Evolutionary conservation across 2,113 vertebrate species (phyloP).

Genomic region (Sinocyclocheilus grahami): DNA sequence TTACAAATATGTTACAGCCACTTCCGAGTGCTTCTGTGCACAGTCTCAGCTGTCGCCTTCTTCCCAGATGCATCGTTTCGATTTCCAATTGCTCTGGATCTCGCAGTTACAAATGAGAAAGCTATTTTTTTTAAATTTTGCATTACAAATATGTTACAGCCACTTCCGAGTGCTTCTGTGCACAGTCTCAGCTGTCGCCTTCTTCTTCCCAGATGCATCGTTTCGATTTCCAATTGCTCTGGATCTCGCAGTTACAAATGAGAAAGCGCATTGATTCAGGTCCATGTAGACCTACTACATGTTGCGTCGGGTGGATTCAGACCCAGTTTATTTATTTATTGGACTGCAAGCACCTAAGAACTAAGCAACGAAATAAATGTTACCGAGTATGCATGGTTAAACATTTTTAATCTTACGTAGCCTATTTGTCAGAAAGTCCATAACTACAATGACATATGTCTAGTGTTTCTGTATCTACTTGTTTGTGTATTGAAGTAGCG

Average conservation of each 20-base stretch:
- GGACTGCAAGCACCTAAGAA: not conserved
- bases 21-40: not conserved
- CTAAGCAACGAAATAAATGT: not conserved
- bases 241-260: slow-evolving; percentile 58
- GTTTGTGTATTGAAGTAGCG: not conserved
- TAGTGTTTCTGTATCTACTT: not conserved
- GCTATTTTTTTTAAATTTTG: not conserved
- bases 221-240: slow-evolving; percentile 53
- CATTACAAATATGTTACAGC: not conserved
- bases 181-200: not conserved
- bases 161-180: not conserved
- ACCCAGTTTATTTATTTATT: slow-evolving; percentile 37
- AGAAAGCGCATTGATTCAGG: slow-evolving; percentile 60
- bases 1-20: not conserved
- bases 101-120: no score
- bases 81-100: no score
- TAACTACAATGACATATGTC: not conserved
- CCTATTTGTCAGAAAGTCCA: not conserved
- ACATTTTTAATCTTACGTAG: not conserved
- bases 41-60: not conserved
- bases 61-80: no score
- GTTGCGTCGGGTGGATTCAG: slow-evolving; percentile 58
- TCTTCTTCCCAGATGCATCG: slow-evolving; percentile 34
- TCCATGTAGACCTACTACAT: slow-evolving; percentile 48
- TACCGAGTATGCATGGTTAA: not conserved